Evolutionary conservation across 64 coral and sea anemone species (phyloP).

Genomic region (Actinia equina): DNA sequence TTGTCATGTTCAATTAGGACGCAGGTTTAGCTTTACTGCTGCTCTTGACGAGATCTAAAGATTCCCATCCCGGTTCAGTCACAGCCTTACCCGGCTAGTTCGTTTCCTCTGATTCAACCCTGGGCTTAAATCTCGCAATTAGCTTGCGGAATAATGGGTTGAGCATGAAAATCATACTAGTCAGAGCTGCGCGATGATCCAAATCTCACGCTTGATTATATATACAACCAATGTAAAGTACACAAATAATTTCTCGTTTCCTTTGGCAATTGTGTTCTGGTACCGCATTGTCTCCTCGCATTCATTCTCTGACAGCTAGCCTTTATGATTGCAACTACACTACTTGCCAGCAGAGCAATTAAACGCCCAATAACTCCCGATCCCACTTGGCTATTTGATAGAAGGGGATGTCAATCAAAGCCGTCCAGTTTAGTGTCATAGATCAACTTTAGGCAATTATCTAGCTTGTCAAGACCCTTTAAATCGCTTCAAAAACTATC

Average conservation of each 20-base stretch:
- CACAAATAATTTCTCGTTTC: conserved; percentile 24
- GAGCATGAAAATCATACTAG: neutral
- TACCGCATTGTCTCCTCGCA: conserved; percentile 28
- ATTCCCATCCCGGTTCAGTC: too few species aligned
- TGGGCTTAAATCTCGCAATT: neutral
- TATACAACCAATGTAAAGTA: neutral
- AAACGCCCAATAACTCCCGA: conserved; percentile 1
- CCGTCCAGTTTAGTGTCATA: conserved; percentile 6
- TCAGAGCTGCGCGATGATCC: neutral
- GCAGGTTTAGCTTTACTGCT: neutral
- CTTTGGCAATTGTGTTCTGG: conserved; percentile 29
- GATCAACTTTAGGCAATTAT: conserved; percentile 21
- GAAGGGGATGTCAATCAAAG: conserved; percentile 15
- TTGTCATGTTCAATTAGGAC: neutral
- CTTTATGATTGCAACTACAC: conserved; percentile 5
- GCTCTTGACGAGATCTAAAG: neutral
- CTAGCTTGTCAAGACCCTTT: conserved; percentile 15
- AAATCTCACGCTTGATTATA: neutral
- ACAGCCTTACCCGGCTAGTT: neutral
- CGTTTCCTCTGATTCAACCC: neutral
- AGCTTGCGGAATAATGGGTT: neutral
- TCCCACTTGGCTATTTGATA: conserved; percentile 26
- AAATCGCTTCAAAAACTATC: conserved; percentile 19
- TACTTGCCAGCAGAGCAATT: conserved; percentile 12
- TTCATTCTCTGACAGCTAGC: conserved; percentile 14